Conservation (phyloP, 2,888 invertebrate genomes). For the Aporophyla lueneburgensis region DNA sequence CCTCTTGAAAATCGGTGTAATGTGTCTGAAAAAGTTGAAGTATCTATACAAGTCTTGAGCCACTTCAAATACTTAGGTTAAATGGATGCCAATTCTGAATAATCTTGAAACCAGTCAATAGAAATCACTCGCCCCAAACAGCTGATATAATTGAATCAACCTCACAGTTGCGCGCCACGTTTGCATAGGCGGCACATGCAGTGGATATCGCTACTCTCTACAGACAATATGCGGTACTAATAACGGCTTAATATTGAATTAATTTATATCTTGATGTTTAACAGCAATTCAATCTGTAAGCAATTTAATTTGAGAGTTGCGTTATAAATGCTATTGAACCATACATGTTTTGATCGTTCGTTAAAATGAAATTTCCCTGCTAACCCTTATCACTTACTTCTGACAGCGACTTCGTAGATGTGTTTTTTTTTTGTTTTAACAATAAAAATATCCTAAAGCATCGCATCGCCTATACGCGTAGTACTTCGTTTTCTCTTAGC, state of each 20-base stretch:
- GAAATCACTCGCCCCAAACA: constrained; percentile 8
- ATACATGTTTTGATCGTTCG: not conserved
- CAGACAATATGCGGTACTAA: constrained; percentile 2
- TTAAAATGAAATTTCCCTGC: not conserved
- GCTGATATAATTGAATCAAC: not conserved
- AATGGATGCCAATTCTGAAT: too few species aligned
- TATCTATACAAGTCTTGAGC: too few species aligned
- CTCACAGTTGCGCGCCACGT: not conserved
- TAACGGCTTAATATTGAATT: constrained; percentile 62
- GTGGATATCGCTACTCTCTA: constrained; percentile 1
- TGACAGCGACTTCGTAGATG: too few species aligned
- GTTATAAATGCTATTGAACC: not conserved
- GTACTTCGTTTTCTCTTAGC: too few species aligned
- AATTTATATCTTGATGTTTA: not conserved
- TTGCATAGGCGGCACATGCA: not conserved
- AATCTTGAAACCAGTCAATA: not conserved
- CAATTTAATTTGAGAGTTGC: not conserved
- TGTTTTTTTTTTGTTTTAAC: too few species aligned
- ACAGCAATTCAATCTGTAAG: constrained; percentile 26
- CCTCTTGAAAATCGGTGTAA: not conserved
- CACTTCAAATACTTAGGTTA: not conserved
- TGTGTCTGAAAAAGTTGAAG: too few species aligned
- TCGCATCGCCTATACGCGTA: too few species aligned
- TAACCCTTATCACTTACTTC: not conserved
- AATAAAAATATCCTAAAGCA: too few species aligned